phyloP scores from a whole-genome alignment of 2,888 invertebrate species.

The Drosophila dives region DNA sequence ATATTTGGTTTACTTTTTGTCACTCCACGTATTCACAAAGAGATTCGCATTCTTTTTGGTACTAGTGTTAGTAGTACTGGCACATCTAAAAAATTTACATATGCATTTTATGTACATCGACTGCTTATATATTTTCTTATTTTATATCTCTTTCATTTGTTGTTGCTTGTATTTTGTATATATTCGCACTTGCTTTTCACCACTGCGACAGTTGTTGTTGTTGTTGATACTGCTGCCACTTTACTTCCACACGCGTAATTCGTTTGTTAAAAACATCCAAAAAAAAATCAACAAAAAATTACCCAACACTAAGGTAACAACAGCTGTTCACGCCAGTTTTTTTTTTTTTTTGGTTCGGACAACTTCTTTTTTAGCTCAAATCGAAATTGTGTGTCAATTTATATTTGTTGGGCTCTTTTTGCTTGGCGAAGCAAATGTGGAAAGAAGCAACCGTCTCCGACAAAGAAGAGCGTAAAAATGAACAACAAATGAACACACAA shows the following conservation, averaged over 20 bases:
- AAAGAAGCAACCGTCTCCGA: slow-evolving; percentile 58
- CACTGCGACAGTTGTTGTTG: slow-evolving; percentile 41
- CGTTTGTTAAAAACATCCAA: slow-evolving; percentile 33
- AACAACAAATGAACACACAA: slow-evolving; percentile 44
- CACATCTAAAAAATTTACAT: slow-evolving; percentile 52
- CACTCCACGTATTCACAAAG: slow-evolving; percentile 78
- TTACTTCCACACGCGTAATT: slow-evolving; percentile 46
- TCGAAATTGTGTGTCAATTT: slow-evolving; percentile 49
- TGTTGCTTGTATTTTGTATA: slow-evolving; percentile 46
- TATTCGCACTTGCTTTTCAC: slow-evolving; percentile 54
- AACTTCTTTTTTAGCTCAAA: slow-evolving; percentile 47
- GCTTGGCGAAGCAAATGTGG: slow-evolving; percentile 45
- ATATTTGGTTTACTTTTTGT: slow-evolving; percentile 52
- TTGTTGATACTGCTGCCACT: slow-evolving; percentile 47
- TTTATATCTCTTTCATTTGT: slow-evolving; percentile 34
- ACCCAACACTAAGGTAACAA: slow-evolving; percentile 60
- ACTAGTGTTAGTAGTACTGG: slow-evolving; percentile 58
- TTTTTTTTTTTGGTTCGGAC: slow-evolving; percentile 22
- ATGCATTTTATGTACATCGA: slow-evolving; percentile 41
- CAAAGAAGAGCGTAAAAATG: slow-evolving; percentile 63
- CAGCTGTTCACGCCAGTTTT: slow-evolving; percentile 57
- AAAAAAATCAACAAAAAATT: slow-evolving; percentile 58
- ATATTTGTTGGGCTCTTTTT: slow-evolving; percentile 45
- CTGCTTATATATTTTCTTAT: slow-evolving; percentile 25
- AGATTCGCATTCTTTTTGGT: slow-evolving; percentile 61